Conservation (phyloP, 1,140 invertebrate species). For the Lepidurus couesii region DNA sequence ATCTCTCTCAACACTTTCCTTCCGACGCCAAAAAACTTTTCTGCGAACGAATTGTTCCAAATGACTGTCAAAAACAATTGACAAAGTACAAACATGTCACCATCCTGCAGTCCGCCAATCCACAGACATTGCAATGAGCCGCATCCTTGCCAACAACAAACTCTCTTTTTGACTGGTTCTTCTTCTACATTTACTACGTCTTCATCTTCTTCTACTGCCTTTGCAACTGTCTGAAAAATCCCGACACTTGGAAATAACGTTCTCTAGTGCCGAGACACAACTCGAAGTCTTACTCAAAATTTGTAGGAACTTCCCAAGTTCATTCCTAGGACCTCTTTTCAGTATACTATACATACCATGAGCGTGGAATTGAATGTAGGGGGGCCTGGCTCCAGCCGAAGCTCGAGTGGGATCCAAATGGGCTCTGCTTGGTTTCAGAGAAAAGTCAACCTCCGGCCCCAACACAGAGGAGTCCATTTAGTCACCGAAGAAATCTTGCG, state of each 20-base stretch:
- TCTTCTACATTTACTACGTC: background rate
- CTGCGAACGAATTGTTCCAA: too few relatives aligned
- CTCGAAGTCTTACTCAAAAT: too few relatives aligned
- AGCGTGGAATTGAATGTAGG: constrained; percentile 32
- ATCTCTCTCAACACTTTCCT: too few relatives aligned
- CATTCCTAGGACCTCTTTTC: too few relatives aligned
- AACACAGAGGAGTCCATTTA: constrained; percentile 88
- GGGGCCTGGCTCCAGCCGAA: constrained; percentile 57
- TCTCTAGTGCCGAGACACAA: too few relatives aligned
- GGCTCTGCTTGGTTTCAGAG: constrained; percentile 93
- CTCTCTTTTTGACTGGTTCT: background rate
- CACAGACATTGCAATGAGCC: background rate
- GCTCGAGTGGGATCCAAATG: constrained; percentile 73
- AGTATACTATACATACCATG: background rate
- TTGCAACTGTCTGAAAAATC: background rate
- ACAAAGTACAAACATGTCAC: background rate
- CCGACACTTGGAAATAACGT: background rate
- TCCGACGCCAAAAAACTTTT: too few relatives aligned
- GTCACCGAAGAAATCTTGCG: constrained; percentile 91
- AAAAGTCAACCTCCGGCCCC: constrained; percentile 88
- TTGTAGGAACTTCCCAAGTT: too few relatives aligned
- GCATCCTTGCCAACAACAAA: background rate
- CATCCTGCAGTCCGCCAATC: background rate
- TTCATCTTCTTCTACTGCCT: background rate
- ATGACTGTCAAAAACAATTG: too few relatives aligned